phyloP scores from a whole-genome alignment of 2,797 vertebrate species.

The Vultur gryphus region DNA sequence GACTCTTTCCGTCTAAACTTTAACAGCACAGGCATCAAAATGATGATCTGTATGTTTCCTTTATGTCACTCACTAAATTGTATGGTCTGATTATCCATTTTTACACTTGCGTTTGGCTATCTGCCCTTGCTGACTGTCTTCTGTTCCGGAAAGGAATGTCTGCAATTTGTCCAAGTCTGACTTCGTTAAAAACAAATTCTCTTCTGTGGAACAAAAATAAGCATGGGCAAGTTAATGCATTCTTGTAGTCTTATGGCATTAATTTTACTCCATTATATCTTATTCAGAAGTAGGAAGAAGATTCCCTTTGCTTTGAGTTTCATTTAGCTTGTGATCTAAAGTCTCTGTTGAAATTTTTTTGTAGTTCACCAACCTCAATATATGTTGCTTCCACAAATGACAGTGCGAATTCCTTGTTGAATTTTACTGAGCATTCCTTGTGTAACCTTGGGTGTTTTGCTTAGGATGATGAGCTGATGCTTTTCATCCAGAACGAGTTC shows the following conservation, averaged over 20 bases:
- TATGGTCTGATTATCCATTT: not conserved
- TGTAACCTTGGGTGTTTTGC: not conserved
- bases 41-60: not conserved
- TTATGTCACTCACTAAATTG: not conserved
- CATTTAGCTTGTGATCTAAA: not conserved
- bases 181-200: not conserved
- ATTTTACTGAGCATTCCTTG: not conserved
- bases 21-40: not conserved
- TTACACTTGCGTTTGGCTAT: not conserved
- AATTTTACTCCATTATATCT: not conserved
- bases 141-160: slow-evolving; percentile 31
- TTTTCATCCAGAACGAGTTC: not conserved
- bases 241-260: not conserved
- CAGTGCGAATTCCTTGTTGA: not conserved
- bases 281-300: not conserved
- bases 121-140: slow-evolving; percentile 5
- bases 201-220: slow-evolving; percentile 4
- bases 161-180: slow-evolving; percentile 12
- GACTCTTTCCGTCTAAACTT: not conserved
- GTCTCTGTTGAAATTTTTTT: not conserved
- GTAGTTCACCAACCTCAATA: not conserved
- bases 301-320: not conserved
- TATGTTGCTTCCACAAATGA: not conserved
- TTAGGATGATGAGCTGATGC: not conserved
- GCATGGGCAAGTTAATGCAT: not conserved